phyloP scores from a whole-genome alignment of 2,888 invertebrate genomes.

The Torymus auratus region DNA sequence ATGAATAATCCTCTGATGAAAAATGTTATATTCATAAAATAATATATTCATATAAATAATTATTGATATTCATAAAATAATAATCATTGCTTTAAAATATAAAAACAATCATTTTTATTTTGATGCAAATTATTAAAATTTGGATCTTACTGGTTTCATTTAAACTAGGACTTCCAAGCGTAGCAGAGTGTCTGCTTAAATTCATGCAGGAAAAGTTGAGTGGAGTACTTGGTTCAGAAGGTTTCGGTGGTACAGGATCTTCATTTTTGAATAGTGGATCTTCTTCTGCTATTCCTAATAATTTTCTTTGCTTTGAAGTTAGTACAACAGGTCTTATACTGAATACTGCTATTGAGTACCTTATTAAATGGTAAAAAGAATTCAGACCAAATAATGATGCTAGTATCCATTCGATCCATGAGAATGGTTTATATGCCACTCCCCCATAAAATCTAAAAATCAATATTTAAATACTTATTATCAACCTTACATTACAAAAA shows the following conservation, averaged over 20 bases:
- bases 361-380: slow-evolving; percentile 78
- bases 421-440: slow-evolving; percentile 69
- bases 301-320: slow-evolving; percentile 78
- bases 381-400: slow-evolving; percentile 77
- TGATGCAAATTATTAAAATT: background rate
- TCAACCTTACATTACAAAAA: slow-evolving; percentile 3
- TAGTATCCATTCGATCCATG: slow-evolving; percentile 72
- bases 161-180: slow-evolving; percentile 66
- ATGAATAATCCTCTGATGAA: slow-evolving; percentile 66
- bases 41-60: slow-evolving; percentile 1
- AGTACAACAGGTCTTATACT: slow-evolving; percentile 77
- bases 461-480: background rate
- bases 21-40: background rate
- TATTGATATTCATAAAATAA: slow-evolving; percentile 16
- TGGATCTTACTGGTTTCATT: slow-evolving; percentile 67
- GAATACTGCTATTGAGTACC: slow-evolving; percentile 76
- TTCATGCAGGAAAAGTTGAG: slow-evolving; percentile 70
- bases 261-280: slow-evolving; percentile 70
- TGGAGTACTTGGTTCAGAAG: slow-evolving; percentile 63
- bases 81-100: background rate
- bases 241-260: slow-evolving; percentile 58
- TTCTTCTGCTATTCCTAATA: slow-evolving; percentile 78
- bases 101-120: background rate
- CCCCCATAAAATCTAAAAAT: slow-evolving; percentile 68
- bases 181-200: slow-evolving; percentile 67